Conservation (phyloP, 2,888 invertebrate species). For the Limnephilus marmoratus region DNA sequence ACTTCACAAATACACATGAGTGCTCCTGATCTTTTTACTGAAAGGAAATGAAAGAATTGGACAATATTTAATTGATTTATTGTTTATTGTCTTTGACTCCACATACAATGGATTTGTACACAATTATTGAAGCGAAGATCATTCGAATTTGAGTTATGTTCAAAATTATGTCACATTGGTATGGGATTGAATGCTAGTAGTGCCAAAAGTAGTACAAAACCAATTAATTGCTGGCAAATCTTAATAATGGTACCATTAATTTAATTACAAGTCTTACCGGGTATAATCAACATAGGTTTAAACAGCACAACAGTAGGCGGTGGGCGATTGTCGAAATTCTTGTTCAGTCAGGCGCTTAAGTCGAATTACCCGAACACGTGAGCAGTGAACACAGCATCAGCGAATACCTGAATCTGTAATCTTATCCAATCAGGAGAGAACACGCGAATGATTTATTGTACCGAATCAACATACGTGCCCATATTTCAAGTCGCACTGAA, state of each 20-base stretch:
- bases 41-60: too few relatives aligned
- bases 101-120: too few relatives aligned
- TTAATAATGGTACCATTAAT: background rate
- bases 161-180: too few relatives aligned
- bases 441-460: background rate
- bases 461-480: background rate
- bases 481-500: background rate
- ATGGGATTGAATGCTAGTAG: too few relatives aligned
- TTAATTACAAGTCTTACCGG: background rate
- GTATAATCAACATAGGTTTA: background rate
- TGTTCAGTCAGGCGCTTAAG: background rate
- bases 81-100: too few relatives aligned
- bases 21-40: too few relatives aligned
- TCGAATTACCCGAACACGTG: background rate
- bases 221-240: background rate
- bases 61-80: too few relatives aligned
- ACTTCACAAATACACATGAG: too few relatives aligned
- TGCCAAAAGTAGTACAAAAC: background rate
- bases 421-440: background rate
- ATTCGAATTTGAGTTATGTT: too few relatives aligned
- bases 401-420: background rate
- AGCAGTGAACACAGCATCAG: background rate
- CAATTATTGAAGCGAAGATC: too few relatives aligned
- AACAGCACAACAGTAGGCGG: background rate
- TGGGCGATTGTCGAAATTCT: background rate